Conservation (phyloP, 2,113 vertebrate genomes). For the Poeciliopsis occidentalis region DNA sequence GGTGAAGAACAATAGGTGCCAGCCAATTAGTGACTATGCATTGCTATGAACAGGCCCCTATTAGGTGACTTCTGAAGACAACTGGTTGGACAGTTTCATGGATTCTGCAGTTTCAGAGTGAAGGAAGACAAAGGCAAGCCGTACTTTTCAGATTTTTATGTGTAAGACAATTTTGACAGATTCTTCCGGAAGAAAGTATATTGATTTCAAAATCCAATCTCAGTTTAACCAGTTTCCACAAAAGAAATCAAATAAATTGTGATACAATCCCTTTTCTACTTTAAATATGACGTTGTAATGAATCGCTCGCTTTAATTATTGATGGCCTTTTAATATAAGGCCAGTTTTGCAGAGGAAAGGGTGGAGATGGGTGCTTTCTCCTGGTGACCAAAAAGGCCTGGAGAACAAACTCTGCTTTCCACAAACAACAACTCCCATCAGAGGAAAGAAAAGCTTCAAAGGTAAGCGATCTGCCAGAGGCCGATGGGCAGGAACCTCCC, state of each 20-base stretch:
- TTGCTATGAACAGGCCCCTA: no score
- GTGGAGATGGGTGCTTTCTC: not conserved
- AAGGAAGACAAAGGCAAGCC: no score
- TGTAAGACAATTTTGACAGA: no score
- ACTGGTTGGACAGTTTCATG: no score
- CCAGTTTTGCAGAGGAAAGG: not conserved
- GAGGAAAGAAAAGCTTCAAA: constrained; percentile 51
- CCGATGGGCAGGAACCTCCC: constrained; percentile 25
- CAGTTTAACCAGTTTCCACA: not conserved
- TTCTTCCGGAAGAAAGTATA: no score
- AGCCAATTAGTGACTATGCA: no score
- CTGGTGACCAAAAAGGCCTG: constrained; percentile 10
- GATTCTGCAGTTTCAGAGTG: no score
- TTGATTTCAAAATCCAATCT: not conserved
- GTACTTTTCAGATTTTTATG: no score
- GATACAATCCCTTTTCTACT: not conserved
- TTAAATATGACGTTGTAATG: not conserved
- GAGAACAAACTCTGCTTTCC: constrained; percentile 8
- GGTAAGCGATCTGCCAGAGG: constrained; percentile 33
- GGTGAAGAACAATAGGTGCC: no score
- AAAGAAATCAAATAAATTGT: not conserved
- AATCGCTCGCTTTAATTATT: not conserved
- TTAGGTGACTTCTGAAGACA: no score
- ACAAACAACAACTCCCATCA: constrained; percentile 3
- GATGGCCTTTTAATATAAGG: not conserved